A percentile compares a stretch with the other conserved stretches of the same genome.
Conservation (phyloP, 2,797 vertebrate species). For the Heterohyrax brucei region DNA sequence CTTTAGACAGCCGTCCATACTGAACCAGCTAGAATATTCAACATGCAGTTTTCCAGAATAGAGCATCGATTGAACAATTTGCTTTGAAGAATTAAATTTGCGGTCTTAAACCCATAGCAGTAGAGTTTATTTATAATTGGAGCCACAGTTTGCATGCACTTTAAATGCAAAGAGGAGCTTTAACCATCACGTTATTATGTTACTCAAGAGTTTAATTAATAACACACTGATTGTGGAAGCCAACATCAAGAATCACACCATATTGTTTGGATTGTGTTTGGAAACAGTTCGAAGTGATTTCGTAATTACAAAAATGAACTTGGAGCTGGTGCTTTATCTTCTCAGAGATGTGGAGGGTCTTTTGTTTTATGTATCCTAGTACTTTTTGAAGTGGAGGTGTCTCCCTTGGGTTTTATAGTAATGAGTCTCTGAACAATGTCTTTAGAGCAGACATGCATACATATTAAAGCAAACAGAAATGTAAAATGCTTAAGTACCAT, state of each 20-base stretch:
- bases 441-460: not conserved
- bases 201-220: constrained; percentile 91
- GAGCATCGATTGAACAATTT: constrained; percentile 81
- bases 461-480: not conserved
- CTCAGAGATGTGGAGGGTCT: constrained; percentile 14
- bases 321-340: constrained; percentile 81
- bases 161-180: constrained; percentile 90
- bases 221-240: constrained; percentile 89
- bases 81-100: constrained; percentile 86
- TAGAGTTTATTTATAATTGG: constrained; percentile 88
- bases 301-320: constrained; percentile 84
- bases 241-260: constrained; percentile 87
- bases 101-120: constrained; percentile 82
- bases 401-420: constrained; percentile 31
- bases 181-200: constrained; percentile 89
- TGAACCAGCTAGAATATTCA: not conserved
- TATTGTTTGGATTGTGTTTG: constrained; percentile 90
- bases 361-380: constrained; percentile 54
- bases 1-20: not conserved
- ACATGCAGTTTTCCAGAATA: constrained; percentile 60
- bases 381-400: constrained; percentile 57
- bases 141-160: constrained; percentile 87
- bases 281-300: constrained; percentile 89
- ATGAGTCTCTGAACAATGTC: not conserved
- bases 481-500: not conserved